Evolutionary conservation across 2,888 invertebrate species (phyloP).

Genomic region (Plagodis dolabraria): DNA sequence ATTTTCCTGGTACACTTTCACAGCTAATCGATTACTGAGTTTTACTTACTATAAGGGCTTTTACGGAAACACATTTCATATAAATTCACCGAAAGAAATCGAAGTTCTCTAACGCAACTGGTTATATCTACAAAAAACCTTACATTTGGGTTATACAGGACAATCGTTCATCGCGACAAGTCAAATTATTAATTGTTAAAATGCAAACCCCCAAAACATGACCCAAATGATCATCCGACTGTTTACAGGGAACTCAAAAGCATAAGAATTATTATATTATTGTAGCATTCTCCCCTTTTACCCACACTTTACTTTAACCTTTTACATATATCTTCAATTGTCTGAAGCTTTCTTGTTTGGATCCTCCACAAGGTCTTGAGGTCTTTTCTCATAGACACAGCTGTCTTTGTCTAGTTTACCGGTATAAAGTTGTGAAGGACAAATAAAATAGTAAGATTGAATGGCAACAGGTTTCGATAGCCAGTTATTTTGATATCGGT

Average conservation of each 20-base stretch:
- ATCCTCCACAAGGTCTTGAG: slow-evolving; percentile 51
- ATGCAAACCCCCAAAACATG: slow-evolving; percentile 34
- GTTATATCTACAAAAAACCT: slow-evolving; percentile 24
- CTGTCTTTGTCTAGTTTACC: slow-evolving; percentile 62
- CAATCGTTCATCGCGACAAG: slow-evolving; percentile 37
- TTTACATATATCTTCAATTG: slow-evolving; percentile 46
- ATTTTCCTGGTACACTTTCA: too few species aligned
- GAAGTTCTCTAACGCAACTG: background rate
- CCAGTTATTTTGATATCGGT: slow-evolving; percentile 27
- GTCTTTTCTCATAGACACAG: slow-evolving; percentile 62
- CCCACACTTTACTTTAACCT: slow-evolving; percentile 44
- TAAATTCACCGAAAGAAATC: too few species aligned
- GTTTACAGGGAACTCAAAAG: slow-evolving; percentile 23
- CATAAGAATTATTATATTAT: slow-evolving; percentile 39
- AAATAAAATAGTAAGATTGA: slow-evolving; percentile 42
- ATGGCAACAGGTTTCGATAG: slow-evolving; percentile 51
- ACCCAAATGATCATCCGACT: slow-evolving; percentile 37
- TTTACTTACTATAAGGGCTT: too few species aligned
- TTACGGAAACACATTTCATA: too few species aligned
- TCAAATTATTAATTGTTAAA: slow-evolving; percentile 38
- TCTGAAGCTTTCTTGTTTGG: slow-evolving; percentile 47
- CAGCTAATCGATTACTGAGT: too few species aligned
- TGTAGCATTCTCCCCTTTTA: slow-evolving; percentile 37
- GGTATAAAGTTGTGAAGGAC: slow-evolving; percentile 50
- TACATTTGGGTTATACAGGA: slow-evolving; percentile 40